Conservation (phyloP, 2,888 invertebrate genomes). For the Hyposoter dolosus region DNA sequence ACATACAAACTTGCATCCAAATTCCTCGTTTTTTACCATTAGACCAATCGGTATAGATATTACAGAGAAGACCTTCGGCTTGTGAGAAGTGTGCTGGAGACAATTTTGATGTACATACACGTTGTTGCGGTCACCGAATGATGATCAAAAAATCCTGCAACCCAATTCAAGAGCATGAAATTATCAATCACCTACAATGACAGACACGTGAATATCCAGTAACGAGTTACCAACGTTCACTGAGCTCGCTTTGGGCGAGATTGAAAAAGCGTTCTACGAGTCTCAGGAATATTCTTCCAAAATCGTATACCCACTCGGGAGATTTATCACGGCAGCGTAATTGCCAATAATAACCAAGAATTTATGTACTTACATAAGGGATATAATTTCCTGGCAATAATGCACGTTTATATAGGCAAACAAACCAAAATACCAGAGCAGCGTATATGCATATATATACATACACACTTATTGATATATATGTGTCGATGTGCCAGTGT, state of each 20-base stretch:
- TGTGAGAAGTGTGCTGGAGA: no score
- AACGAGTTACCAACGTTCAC: not conserved
- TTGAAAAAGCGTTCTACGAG: not conserved
- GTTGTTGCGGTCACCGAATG: not conserved
- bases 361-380: not conserved
- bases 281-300: not conserved
- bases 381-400: slow-evolving; percentile 46
- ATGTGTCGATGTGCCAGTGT: not conserved
- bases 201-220: not conserved
- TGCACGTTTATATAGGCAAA: slow-evolving; percentile 46
- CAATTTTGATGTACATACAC: no score
- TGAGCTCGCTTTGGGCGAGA: not conserved
- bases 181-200: not conserved
- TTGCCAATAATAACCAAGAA: slow-evolving; percentile 14
- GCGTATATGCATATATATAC: not conserved
- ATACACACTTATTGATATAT: not conserved
- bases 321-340: not conserved
- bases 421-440: slow-evolving; percentile 57
- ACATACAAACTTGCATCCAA: not conserved
- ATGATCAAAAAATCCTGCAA: not conserved
- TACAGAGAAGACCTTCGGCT: no score
- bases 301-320: not conserved
- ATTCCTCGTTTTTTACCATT: not conserved
- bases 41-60: not conserved
- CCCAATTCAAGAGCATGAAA: not conserved